Percentiles rank a stretch among this genome's conserved stretches.
Evolutionary conservation across 2,888 invertebrate species (phyloP).

Genomic region (Miltochrista miniata): DNA sequence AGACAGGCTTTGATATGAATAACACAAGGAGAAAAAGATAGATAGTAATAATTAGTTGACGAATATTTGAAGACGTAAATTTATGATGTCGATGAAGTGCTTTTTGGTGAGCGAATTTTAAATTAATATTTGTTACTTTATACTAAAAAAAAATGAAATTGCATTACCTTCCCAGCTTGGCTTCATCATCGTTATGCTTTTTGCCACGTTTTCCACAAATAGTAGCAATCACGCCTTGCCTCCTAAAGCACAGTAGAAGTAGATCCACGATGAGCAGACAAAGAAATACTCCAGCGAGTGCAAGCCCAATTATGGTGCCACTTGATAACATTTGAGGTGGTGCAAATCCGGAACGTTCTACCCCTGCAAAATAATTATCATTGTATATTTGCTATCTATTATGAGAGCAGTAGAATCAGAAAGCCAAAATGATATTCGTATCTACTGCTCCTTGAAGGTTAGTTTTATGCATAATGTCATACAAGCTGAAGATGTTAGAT

Average conservation of each 20-base stretch:
- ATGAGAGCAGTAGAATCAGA: slow-evolving; percentile 63
- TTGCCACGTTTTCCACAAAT: slow-evolving; percentile 87
- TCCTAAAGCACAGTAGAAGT: slow-evolving; percentile 88
- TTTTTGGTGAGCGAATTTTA: slow-evolving; percentile 39
- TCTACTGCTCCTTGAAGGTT: slow-evolving; percentile 72
- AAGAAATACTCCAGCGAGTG: slow-evolving; percentile 91
- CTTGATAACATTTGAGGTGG: slow-evolving; percentile 85
- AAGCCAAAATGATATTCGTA: slow-evolving; percentile 25
- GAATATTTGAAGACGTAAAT: slow-evolving; percentile 34
- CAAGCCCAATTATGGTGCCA: slow-evolving; percentile 92
- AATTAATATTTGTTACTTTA: slow-evolving; percentile 20
- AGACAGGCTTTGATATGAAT: slow-evolving; percentile 35
- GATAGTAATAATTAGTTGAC: slow-evolving; percentile 40
- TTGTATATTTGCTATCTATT: slow-evolving; percentile 18
- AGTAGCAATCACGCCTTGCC: slow-evolving; percentile 87
- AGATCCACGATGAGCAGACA: slow-evolving; percentile 93
- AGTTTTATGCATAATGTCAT: slow-evolving; percentile 74
- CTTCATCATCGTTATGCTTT: slow-evolving; percentile 90
- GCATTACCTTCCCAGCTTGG: slow-evolving; percentile 92
- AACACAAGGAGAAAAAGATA: slow-evolving; percentile 37
- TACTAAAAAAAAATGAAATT: slow-evolving; percentile 1
- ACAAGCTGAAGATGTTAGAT: slow-evolving; percentile 75
- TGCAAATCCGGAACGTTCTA: slow-evolving; percentile 74
- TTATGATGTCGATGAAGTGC: slow-evolving; percentile 67
- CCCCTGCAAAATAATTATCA: slow-evolving; percentile 60